A percentile compares a stretch with the other conserved stretches of the same genome.
These are phyloP conservation scores for Hirtodrosophila cameraria DNA, from an alignment of 2,888 invertebrate genomes.

Conservation along the genomic window DNA sequence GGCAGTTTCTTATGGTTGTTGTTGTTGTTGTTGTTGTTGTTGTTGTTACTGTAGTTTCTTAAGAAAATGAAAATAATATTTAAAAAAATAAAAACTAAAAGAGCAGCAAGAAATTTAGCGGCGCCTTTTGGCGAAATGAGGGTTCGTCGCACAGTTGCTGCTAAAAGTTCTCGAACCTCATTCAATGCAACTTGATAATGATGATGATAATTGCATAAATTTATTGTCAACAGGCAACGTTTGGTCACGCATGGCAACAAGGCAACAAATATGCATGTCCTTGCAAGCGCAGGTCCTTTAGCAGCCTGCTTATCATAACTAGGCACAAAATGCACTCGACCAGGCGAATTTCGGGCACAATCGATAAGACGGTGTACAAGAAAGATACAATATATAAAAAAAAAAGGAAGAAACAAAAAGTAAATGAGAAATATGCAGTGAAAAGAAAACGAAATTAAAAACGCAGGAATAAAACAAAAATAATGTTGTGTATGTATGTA, in stretches of 20 bases:
- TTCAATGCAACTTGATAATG: constrained; percentile 38
- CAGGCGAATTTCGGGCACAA: constrained; percentile 12
- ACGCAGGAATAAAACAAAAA: constrained; percentile 51
- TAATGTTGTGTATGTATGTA: constrained; percentile 24
- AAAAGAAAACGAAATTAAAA: constrained; percentile 77
- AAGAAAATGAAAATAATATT: constrained; percentile 8
- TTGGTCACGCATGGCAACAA: constrained; percentile 63
- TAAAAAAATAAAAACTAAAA: constrained; percentile 1
- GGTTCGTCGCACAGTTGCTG: constrained; percentile 28
- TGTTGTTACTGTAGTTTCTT: constrained; percentile 22
- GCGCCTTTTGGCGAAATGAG: constrained; percentile 1
- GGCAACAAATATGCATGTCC: constrained; percentile 29
- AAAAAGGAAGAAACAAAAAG: background rate
- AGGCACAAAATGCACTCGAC: background rate
- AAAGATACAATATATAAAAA: constrained; percentile 17
- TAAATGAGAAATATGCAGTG: constrained; percentile 57
- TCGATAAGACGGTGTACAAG: constrained; percentile 20
- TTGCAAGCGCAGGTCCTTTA: constrained; percentile 44
- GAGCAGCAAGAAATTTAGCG: background rate
- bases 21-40: constrained; percentile 20
- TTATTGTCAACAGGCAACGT: constrained; percentile 61
- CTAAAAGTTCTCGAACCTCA: constrained; percentile 31
- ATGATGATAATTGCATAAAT: constrained; percentile 55
- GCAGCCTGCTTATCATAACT: constrained; percentile 33
- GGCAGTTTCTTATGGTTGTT: constrained; percentile 45